phyloP scores from a whole-genome alignment of 2,888 invertebrate genomes.

The Sinopyrophorus schimmeli region DNA sequence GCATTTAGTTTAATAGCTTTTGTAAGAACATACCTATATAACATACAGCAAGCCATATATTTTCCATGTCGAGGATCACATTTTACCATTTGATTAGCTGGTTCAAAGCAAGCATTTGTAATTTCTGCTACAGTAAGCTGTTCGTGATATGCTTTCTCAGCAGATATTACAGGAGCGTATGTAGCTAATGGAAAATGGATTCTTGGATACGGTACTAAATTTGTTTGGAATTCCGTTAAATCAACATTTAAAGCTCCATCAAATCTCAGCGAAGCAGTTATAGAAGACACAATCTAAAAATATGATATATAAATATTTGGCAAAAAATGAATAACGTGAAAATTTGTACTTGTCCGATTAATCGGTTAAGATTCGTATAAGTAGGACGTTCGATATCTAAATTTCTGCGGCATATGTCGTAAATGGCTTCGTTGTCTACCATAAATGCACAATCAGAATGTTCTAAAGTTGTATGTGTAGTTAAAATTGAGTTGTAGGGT shows the following conservation, averaged over 20 bases:
- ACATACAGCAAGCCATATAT: slow-evolving; percentile 94
- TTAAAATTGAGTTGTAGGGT: slow-evolving; percentile 92
- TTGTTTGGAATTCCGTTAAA: slow-evolving; percentile 92
- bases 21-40: slow-evolving; percentile 69
- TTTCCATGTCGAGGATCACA: slow-evolving; percentile 90
- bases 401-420: slow-evolving; percentile 86
- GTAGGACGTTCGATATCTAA: slow-evolving; percentile 83
- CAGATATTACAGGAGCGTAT: slow-evolving; percentile 89
- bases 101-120: slow-evolving; percentile 94
- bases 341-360: slow-evolving; percentile 71
- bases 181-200: slow-evolving; percentile 93
- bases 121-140: slow-evolving; percentile 89
- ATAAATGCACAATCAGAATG: slow-evolving; percentile 90
- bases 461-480: slow-evolving; percentile 86
- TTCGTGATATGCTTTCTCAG: slow-evolving; percentile 92
- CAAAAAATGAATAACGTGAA: too few species aligned
- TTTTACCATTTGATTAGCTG: slow-evolving; percentile 92
- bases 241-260: slow-evolving; percentile 93
- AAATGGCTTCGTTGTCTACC: slow-evolving; percentile 90
- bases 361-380: slow-evolving; percentile 84
- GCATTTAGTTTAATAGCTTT: too few species aligned
- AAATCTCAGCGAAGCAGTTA: slow-evolving; percentile 89
- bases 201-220: slow-evolving; percentile 91
- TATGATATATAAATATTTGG: too few species aligned
- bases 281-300: slow-evolving; percentile 84